Evolutionary conservation across 2,113 vertebrate genomes (phyloP), one percentile per base, ranked within the genome.

Genomic region (Limanda limanda): DNA sequence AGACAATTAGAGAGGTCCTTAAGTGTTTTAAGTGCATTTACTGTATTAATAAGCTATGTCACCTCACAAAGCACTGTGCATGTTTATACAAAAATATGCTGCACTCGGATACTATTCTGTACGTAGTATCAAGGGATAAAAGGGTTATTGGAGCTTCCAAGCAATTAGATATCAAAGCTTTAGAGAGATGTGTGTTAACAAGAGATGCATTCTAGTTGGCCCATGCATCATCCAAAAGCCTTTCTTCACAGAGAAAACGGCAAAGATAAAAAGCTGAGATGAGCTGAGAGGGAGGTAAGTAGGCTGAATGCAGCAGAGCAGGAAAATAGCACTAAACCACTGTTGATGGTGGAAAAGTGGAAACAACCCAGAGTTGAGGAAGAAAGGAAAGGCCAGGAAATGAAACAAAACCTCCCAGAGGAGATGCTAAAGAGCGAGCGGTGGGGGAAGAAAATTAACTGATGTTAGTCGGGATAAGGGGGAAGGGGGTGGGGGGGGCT

Each of bases 361-460:
- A 66, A 66, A 64, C 71, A 78, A 80, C 63, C 40, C 15, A 66
- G 69, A 71, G 59, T 59, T 54, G 68, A 74, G 37, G 25, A 70
- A 68, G 72, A 81, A 67, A 79, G 69, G 54, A 75, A 76, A 54
- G 74, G 82, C 72, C 57, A 42, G 62, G 66, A 42, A 80, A 64
- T 57, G 71, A 85, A 88, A 85, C 56, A 65, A 68, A 82, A 77
- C 58, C 69, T 73, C 80, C 68, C 80, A 65, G 47, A 71, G 68
- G 76, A 80, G 71, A 56, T 18, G 73, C 63, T 60, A 10, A 40
- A 51, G 61, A 60, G 78, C 2, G 2, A 84, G 57, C 3, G 18
- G 68, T 54, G 55, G 68, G 54, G 54, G 83, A 55, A 67, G 71
- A 78, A 86, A 84, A 81, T 68, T 56, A 86, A 68, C 79, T 24